Base-by-base conservation (phyloP, 2,797 vertebrate species). In the Sebastes vulpes region DNA sequence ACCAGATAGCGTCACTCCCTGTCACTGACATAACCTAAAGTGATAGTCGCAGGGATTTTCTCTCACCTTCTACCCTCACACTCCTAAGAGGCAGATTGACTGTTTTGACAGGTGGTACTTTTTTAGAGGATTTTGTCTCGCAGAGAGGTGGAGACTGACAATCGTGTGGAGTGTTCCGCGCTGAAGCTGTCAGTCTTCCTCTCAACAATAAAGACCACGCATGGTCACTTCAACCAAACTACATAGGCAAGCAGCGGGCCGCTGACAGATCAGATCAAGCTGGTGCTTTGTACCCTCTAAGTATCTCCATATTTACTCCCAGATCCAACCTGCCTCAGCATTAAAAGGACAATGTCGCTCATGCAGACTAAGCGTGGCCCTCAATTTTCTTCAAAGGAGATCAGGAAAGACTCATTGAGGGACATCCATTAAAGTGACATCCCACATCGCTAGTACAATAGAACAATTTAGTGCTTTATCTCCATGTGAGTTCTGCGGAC, bases 41-140 rank as follows among this genome's bases (percentile, higher is more conserved):
- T 82, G 83, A 79, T 77, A 85, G 84, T 89, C 32, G 9, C 50
- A 58, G 64, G 89, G 87, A 91, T 93, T 91, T 91, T 76, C 81
- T 82, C 82, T 92, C 84, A 89, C 89, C 82, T 85, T 67, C 77
- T 65, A 46, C 77, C 85, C 81, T 81, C 81, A 23, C 61, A 18
- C 69, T 82, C 71, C 78, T 52, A 5, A 78, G 67, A 83, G 65
- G 53, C 54, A 78, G 82, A 90, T 81, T 80, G 89, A 94, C 90
- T 73, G 73, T 82, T 93, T 78, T 87, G 92, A 91, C 92, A 91
- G 86, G 83, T 81, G 82, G 53, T 75, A 35, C 68, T 87, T 84
- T 90, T 80, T 72, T 57, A 29, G 56, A 70, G 86, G 84, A 92
- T 88, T 88, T 85, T 69, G 64, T 74, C 73, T 86, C 29, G 38